These are phyloP conservation scores for Chelonus insularis DNA, from an alignment of 1,140 invertebrate genomes.

Conservation along the genomic window DNA sequence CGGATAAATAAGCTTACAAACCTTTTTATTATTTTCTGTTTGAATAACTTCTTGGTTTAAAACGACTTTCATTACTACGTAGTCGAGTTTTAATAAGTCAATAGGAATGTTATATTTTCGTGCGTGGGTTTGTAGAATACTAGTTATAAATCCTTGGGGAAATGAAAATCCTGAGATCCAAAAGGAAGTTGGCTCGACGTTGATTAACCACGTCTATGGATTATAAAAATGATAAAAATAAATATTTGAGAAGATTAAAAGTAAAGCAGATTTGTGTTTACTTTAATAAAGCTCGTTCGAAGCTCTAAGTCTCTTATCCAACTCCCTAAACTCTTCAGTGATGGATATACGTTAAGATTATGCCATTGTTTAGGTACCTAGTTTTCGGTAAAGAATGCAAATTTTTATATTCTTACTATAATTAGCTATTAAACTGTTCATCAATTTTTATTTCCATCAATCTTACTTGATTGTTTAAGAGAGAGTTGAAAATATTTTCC, in stretches of 20 bases:
- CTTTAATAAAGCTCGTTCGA: conserved; percentile 63
- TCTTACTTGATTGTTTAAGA: conserved; percentile 75
- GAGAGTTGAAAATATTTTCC: conserved; percentile 77
- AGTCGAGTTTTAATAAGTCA: conserved; percentile 78
- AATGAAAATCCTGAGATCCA: conserved; percentile 92
- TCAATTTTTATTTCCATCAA: too few relatives aligned
- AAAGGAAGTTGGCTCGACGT: conserved; percentile 74
- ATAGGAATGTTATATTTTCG: conserved; percentile 82
- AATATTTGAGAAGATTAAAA: background rate
- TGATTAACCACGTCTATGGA: conserved; percentile 71
- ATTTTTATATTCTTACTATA: too few relatives aligned
- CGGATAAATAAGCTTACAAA: conserved; percentile 30
- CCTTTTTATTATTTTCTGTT: conserved; percentile 48
- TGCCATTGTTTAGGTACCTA: conserved; percentile 81
- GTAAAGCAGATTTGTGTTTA: background rate
- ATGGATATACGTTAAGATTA: conserved; percentile 76
- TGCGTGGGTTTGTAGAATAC: conserved; percentile 82
- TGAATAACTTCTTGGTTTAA: conserved; percentile 72
- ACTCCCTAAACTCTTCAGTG: conserved; percentile 78
- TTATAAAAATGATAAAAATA: conserved; percentile 19
- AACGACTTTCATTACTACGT: conserved; percentile 61
- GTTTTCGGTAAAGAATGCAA: too few relatives aligned
- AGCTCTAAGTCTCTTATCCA: conserved; percentile 81
- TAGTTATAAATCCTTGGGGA: conserved; percentile 88
- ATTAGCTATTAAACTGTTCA: too few relatives aligned